A percentile compares a stretch with the other conserved stretches of the same genome.
These are phyloP conservation scores for Drosophila ogumai DNA, from an alignment of 1,140 invertebrate genomes.

Conservation along the genomic window DNA sequence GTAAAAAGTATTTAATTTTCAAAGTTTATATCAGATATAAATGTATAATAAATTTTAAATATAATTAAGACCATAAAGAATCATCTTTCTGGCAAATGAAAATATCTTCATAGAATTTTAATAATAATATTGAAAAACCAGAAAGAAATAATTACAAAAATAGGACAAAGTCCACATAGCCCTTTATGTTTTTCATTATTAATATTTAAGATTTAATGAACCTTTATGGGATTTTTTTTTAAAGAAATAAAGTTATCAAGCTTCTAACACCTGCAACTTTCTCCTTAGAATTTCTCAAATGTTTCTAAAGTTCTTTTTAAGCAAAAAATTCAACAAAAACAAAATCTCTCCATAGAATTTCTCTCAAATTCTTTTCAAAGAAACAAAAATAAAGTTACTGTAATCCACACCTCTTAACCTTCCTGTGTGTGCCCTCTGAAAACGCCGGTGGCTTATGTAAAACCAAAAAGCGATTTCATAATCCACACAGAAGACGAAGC, in stretches of 20 bases:
- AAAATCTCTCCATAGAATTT: not conserved
- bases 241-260: not conserved
- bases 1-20: not conserved
- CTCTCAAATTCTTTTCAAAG: not conserved
- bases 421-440: conserved; percentile 3
- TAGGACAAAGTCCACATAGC: no score
- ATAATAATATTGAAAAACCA: no score
- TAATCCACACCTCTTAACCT: conserved; percentile 14
- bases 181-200: no score
- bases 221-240: not conserved
- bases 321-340: not conserved
- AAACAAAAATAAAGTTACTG: not conserved
- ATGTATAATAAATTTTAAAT: not conserved
- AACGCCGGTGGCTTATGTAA: conserved; percentile 34
- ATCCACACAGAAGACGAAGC: conserved; percentile 33
- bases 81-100: not conserved
- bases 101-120: not conserved
- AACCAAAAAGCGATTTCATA: conserved; percentile 54
- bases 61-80: not conserved
- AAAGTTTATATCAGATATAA: not conserved
- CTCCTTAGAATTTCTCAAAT: no score
- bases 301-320: not conserved
- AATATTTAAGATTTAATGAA: no score
- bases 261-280: not conserved
- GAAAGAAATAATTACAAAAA: no score